Base-by-base conservation (phyloP, 2,888 invertebrate species). In the Noctua fimbriata region DNA sequence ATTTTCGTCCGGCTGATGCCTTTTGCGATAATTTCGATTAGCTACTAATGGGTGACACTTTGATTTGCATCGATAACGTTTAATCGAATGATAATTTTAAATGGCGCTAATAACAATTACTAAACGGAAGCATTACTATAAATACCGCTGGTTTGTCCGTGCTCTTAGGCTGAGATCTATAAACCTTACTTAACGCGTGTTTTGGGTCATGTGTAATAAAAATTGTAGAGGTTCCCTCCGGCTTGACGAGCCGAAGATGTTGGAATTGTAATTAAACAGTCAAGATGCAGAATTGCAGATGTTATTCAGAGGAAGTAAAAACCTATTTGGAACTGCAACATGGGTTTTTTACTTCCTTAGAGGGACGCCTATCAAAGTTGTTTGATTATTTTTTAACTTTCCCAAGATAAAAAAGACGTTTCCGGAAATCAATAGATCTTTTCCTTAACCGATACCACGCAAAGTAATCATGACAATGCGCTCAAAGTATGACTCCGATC, bases 381-480 rank as follows among this genome's bases (percentile, higher is more conserved):
- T 32, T 63, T n/a, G 12, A n/a, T 28, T 63, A 16, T 63, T 63
- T 63, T 63, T 32, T 32, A 21, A 36, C 21, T 65, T 65, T 36
- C 21, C 21, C 32, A 28, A 65, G 10, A 65, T 36, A 36, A 36
- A 52, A 44, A 41, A 32, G 7, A 24, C 21, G 0, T 36, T 73
- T 60, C 21, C n/a, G 58, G 58, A 76, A 76, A 58, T 0, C 10
- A 72, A 14, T 9, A 41, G 36, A 4, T 52, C 21, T 52, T 71
- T 28, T 10, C 28, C 9, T 55, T 21, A n/a, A 1, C 12, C 32
- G 32, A 7, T 63, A 78, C 41, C 63, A 63, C 18, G 2, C 24
- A 18, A n/a, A 52, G 6, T 80, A 32, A 81, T 76, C 71, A 55
- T 44, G 49, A 70, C n/a, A 73, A 21, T 58, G 65, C 69, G 71